phyloP scores from a whole-genome alignment of 2,113 vertebrate genomes.

The Cettia cetti region DNA sequence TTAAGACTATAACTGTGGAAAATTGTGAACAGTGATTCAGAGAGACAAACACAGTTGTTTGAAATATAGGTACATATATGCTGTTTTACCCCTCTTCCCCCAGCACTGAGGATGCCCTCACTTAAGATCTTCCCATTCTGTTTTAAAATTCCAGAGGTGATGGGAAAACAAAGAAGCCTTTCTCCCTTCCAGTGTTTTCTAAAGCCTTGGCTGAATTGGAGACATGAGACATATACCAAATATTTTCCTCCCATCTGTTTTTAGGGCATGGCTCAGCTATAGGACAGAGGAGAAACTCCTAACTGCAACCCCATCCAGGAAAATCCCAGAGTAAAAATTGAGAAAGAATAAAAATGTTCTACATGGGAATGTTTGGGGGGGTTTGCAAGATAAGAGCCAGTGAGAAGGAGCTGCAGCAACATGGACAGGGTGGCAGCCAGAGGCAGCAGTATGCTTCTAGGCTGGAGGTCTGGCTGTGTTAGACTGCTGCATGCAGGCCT shows the following conservation, averaged over 20 bases:
- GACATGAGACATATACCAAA: not conserved
- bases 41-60: not conserved
- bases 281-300: not conserved
- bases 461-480: not conserved
- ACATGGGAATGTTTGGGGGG: slow-evolving; percentile 11
- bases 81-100: not conserved
- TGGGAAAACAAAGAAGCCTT: not conserved
- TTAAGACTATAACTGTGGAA: slow-evolving; percentile 53
- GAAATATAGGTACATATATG: not conserved
- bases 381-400: not conserved
- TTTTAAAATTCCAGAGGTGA: not conserved
- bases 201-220: not conserved
- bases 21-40: not conserved
- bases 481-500: not conserved
- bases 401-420: not conserved
- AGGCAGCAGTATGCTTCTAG: not conserved
- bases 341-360: slow-evolving; percentile 8
- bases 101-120: not conserved
- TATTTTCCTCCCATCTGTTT: not conserved
- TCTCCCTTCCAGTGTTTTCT: not conserved
- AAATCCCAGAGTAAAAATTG: slow-evolving; percentile 10
- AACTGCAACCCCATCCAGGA: not conserved
- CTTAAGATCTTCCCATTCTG: not conserved
- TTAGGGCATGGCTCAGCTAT: not conserved
- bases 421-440: not conserved